A percentile compares a stretch with the other conserved stretches of the same genome.
phyloP scores from a whole-genome alignment of 2,113 vertebrate species.

The Alaudala cheleensis region DNA sequence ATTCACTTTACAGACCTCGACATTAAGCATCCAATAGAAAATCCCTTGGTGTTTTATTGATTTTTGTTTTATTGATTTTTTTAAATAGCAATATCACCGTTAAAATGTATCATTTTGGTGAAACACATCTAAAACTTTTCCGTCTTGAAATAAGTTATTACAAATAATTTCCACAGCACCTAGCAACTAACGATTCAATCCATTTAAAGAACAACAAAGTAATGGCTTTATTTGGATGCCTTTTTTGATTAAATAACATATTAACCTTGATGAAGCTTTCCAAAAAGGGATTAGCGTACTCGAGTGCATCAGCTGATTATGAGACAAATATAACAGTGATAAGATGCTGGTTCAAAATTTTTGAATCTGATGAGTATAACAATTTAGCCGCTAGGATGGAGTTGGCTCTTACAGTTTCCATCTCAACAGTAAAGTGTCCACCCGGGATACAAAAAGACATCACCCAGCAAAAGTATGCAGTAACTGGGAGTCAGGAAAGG shows the following conservation, averaged over 20 bases:
- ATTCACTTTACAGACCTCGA: slow-evolving; percentile 61
- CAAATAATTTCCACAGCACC: slow-evolving; percentile 49
- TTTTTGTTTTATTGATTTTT: slow-evolving; percentile 62
- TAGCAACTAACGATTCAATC: slow-evolving; percentile 50
- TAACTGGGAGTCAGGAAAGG: background rate
- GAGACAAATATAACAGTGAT: slow-evolving; percentile 43
- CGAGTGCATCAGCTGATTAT: slow-evolving; percentile 42
- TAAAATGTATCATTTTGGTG: slow-evolving; percentile 45
- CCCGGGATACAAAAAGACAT: background rate
- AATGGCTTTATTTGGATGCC: slow-evolving; percentile 56
- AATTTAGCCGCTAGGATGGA: slow-evolving; percentile 1
- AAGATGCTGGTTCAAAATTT: slow-evolving; percentile 48
- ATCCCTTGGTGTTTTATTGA: slow-evolving; percentile 53
- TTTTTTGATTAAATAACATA: slow-evolving; percentile 65
- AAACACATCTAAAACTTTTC: slow-evolving; percentile 51
- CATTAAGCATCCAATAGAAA: slow-evolving; percentile 57
- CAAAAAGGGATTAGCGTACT: slow-evolving; percentile 45
- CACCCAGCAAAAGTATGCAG: slow-evolving; percentile 6
- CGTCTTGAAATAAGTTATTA: background rate
- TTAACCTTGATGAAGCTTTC: slow-evolving; percentile 66
- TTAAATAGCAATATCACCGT: slow-evolving; percentile 47
- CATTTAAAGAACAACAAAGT: slow-evolving; percentile 61
- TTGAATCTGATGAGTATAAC: slow-evolving; percentile 46
- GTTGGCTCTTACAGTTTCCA: slow-evolving; percentile 25
- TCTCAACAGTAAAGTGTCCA: background rate